Percentiles rank a stretch among this genome's conserved stretches.
phyloP scores from a whole-genome alignment of 2,888 invertebrate species.

The Drosophila paramelanica region DNA sequence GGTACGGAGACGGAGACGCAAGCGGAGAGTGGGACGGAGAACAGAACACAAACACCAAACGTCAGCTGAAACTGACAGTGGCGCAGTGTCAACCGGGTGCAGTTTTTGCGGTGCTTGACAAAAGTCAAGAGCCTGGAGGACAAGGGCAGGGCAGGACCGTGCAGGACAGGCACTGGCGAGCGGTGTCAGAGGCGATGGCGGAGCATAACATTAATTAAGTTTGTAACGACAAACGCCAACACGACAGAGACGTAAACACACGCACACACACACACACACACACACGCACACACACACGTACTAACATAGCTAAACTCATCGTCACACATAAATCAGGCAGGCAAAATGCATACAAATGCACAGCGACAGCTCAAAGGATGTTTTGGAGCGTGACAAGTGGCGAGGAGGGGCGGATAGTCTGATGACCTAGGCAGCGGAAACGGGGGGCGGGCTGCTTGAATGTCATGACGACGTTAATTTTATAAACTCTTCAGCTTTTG shows the following conservation, averaged over 20 bases:
- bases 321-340: conserved; percentile 61
- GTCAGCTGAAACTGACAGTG: conserved; percentile 82
- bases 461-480: conserved; percentile 80
- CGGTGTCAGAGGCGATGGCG: conserved; percentile 47
- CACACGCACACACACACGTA: conserved; percentile 6
- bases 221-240: conserved; percentile 74
- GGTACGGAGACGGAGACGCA: not conserved
- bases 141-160: conserved; percentile 40
- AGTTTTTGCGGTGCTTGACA: conserved; percentile 76
- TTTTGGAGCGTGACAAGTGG: conserved; percentile 62
- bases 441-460: conserved; percentile 42
- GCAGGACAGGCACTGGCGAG: conserved; percentile 7
- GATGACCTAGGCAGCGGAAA: conserved; percentile 52
- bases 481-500: conserved; percentile 73
- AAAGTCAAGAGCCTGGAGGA: conserved; percentile 74
- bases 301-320: conserved; percentile 15
- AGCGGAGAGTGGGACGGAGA: not conserved
- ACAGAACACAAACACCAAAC: conserved; percentile 65
- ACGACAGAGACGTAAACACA: conserved; percentile 67
- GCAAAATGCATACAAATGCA: conserved; percentile 64
- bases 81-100: conserved; percentile 56
- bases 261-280: conserved; percentile 25
- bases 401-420: conserved; percentile 26
- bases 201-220: conserved; percentile 78
- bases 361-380: conserved; percentile 65